Conservation (phyloP, 1,140 invertebrate species). For the Trichomalopsis sarcophagae region DNA sequence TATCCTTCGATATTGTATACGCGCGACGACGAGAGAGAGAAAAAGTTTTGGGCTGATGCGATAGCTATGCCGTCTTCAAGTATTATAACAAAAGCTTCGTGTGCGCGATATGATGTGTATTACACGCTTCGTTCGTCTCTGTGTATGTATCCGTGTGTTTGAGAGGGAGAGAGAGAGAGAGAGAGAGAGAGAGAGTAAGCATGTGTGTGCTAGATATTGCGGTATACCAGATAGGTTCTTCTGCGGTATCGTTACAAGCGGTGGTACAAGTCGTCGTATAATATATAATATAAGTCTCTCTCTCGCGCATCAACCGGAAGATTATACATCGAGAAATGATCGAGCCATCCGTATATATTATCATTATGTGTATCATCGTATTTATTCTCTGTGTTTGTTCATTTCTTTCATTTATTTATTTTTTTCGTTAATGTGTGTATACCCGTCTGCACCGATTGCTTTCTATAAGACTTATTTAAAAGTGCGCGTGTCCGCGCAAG, state of each 20-base stretch:
- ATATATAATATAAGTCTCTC: not conserved
- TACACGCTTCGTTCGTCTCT: not conserved
- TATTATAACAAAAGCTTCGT: too few species aligned
- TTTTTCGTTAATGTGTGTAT: conserved; percentile 1
- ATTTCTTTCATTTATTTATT: not conserved
- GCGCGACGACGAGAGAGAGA: not conserved
- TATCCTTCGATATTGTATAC: not conserved
- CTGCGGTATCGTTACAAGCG: not conserved
- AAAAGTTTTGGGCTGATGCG: not conserved
- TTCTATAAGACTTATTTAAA: conserved; percentile 7
- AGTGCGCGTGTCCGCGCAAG: conserved; percentile 14
- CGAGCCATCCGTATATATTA: not conserved
- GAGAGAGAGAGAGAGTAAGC: not conserved
- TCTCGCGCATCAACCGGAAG: not conserved
- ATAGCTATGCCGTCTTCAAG: not conserved
- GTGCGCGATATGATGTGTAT: too few species aligned
- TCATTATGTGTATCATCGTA: not conserved
- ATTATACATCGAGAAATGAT: not conserved
- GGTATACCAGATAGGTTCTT: not conserved
- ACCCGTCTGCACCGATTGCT: conserved; percentile 1
- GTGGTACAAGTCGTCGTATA: not conserved
- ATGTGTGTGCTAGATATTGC: not conserved
- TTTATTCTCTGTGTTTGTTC: not conserved
- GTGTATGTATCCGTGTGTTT: not conserved
- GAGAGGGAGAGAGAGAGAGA: too few species aligned